Evolutionary conservation across 2,113 vertebrate species (phyloP).

Genomic region (Charina bottae): DNA sequence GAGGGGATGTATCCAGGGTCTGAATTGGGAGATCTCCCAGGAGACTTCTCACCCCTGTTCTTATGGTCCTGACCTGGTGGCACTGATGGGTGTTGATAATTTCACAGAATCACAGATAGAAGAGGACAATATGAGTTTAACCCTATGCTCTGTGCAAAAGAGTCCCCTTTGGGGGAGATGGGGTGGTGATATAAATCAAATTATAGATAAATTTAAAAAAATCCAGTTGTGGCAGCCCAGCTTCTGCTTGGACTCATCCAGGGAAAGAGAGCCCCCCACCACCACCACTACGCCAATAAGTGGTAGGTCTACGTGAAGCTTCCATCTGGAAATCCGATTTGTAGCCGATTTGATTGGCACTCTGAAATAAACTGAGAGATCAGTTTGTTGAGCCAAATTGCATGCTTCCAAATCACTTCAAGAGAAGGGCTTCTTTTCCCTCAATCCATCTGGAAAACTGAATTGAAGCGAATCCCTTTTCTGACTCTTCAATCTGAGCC

Average conservation of each 20-base stretch:
- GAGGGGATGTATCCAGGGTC: not conserved
- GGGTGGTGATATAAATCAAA: no score
- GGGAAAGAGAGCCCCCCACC: not conserved
- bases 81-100: not conserved
- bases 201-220: no score
- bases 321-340: not conserved
- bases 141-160: not conserved
- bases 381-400: not conserved
- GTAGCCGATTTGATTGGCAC: not conserved
- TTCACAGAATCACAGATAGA: not conserved
- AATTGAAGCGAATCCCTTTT: not conserved
- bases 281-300: not conserved
- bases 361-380: not conserved
- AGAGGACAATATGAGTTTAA: not conserved
- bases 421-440: not conserved
- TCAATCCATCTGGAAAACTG: not conserved
- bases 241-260: not conserved
- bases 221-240: not conserved
- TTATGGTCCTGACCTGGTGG: not conserved
- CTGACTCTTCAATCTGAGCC: not conserved
- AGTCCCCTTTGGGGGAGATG: no score
- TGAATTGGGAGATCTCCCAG: not conserved
- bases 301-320: not conserved
- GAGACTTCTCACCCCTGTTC: not conserved
- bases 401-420: not conserved